Base-by-base conservation (phyloP, 2,797 vertebrate species). In the Pelodytes ibericus region DNA sequence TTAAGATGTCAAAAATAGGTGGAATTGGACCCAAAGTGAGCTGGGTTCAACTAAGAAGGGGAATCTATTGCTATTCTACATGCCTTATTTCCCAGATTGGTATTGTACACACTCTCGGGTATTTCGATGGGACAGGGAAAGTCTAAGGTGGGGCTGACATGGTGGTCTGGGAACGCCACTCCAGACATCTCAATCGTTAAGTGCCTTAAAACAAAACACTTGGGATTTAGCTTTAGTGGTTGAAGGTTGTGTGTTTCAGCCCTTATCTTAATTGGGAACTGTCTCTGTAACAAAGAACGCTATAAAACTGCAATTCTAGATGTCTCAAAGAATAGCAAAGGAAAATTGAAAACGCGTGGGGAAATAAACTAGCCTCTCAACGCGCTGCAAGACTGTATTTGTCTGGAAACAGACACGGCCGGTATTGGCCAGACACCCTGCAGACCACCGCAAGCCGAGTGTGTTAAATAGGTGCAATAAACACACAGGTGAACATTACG, bases 261-360 rank as follows among this genome's bases (percentile, higher is more conserved):
- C 74, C 74, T 77, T 77, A 71, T 77, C 74, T 77, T 77, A 77
- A 77, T 77, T 77, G 74, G 74, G 74, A 77, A 77, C 49, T 71
- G 74, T 77, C 74, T 64, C 24, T 71, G 30, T 77, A 77, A 77
- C 74, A 77, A 77, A 77, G 59, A 71, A 39, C 18, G 57, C 74
- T 64, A 71, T 71, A 77, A 77, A 77, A 77, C 44, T 70, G 74
- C 74, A 77, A 77, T 77, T 77, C 67, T 65, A 71, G 31, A 77
- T 65, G 74, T 77, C 74, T 77, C 49, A 41, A 22, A 63, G n/a
- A 10, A 47, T 25, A 63, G 67, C 13, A 30, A 77, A 64, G 41
- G 74, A 64, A 77, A 77, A 77, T 64, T 71, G 67, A 58, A 39
- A 77, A 71, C 74, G 44, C 74, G 25, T 31, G 74, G n/a, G 74